phyloP scores from a whole-genome alignment of 2,113 vertebrate species.

The Numenius arquata region DNA sequence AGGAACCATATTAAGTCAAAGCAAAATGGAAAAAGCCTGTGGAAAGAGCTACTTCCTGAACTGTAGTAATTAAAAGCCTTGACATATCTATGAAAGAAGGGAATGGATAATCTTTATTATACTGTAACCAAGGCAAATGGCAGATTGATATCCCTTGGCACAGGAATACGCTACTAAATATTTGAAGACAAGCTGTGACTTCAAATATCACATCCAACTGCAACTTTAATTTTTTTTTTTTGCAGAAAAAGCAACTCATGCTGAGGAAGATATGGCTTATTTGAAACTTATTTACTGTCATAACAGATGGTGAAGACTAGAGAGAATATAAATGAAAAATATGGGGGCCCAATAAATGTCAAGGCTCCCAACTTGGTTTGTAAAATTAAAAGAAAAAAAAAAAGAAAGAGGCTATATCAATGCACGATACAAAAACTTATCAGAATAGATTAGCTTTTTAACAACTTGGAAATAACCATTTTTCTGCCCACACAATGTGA shows the following conservation, averaged over 20 bases:
- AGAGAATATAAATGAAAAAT: conserved; percentile 72
- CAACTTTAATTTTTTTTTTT: conserved; percentile 57
- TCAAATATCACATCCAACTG: conserved; percentile 70
- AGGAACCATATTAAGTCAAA: background rate
- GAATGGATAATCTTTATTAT: conserved; percentile 62
- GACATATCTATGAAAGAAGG: conserved; percentile 49
- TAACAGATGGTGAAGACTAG: conserved; percentile 71
- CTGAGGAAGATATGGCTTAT: conserved; percentile 69
- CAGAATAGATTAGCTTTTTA: conserved; percentile 62
- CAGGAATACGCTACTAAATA: conserved; percentile 58
- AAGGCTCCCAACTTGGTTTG: conserved; percentile 60
- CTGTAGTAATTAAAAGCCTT: conserved; percentile 42
- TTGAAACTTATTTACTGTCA: conserved; percentile 70
- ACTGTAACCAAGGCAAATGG: conserved; percentile 64
- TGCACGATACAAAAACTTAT: conserved; percentile 52
- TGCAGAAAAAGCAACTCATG: conserved; percentile 68
- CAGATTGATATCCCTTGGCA: conserved; percentile 71
- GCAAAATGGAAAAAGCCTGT: background rate
- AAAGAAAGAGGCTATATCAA: conserved; percentile 40
- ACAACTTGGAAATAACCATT: conserved; percentile 55
- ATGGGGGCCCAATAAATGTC: conserved; percentile 71
- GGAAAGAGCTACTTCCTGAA: conserved; percentile 16
- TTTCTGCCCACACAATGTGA: conserved; percentile 16
- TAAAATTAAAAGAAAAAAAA: conserved; percentile 47
- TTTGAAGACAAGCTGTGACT: conserved; percentile 73